Evolutionary conservation across 2,113 vertebrate species (phyloP), one percentile per base, ranked within the genome.

Genomic region (Gobiocypris rarus): DNA sequence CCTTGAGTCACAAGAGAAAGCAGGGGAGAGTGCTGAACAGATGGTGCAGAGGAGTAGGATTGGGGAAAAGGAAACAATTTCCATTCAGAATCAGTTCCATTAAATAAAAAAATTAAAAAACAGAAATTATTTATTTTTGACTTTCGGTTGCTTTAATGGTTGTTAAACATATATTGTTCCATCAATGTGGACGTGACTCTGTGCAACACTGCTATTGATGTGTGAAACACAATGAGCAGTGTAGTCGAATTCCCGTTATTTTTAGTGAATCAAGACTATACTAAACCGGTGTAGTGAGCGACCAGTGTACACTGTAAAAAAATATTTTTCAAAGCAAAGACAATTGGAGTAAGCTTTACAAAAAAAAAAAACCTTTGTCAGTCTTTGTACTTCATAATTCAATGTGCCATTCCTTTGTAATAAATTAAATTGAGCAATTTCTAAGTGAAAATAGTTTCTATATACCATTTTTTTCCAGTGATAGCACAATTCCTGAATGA

Each of bases 1-100:
- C 92, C 94, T 91, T 88, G 89, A 93, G 94, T 93, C 94, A 92
- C 90, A 90, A 92, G 84, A 74, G 38, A 48, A 73, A 26, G 5
- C 58, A 24, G 22, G 38, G 38, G 91, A 92, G 77, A 69, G 61
- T 13, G 11, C 41, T 26, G 41, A 73, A 48, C 73, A 71, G 34
- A 54, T 41, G 58, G 45, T 28, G 41, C 19, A 38, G 69, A 90
- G 90, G 73, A 52, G 24, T 75, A 52, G 43, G 48, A 19, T 52
- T 75, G 73, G 73, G 73, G 26, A 52, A 26, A 24, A 75, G 1
- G 3, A 75, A 75, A 50, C 48, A 2, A 52, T 52, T 75, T 11
- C n/a, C 41, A 48, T 73, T 73, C 43, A 26, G 43, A 45, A 45
- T 73, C n/a, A 0, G 41, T 15, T 43, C 41, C 41, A 48, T 24